Evolutionary conservation across 2,113 vertebrate genomes (phyloP), one percentile per base, ranked within the genome.

Genomic region (Morone chrysops): DNA sequence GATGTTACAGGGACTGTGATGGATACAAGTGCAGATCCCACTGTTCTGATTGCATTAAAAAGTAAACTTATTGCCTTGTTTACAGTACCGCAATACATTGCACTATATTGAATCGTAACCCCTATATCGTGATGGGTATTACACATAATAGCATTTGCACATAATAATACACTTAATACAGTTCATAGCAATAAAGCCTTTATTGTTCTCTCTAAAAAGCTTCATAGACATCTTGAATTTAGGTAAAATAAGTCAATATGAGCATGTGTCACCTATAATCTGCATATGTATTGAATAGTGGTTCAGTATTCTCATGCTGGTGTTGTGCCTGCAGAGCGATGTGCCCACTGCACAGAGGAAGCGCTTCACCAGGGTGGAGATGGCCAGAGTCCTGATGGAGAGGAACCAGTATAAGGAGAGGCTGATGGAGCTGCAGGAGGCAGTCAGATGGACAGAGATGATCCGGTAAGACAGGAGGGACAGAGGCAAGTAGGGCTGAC

Each of bases 371-470:
- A 93, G 98, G 1, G 98, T 99, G 78, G 98, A 99, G 86, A 99
- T 99, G 98, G 98, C 98, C 17, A 94, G 98, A 0, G 98, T 99
- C 40, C 96, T 99, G 40, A 99, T 99, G 98, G 98, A 99, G 87
- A 96, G 98, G 87, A 99, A 99, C 91, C 98, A 99, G 90, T 99
- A 99, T 25, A 99, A 99, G 91, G 98, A 99, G 95, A 96, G 98
- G 60, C 80, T 99, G 92, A 99, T 99, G 98, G 98, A 99, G 93
- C 97, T 99, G 60, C 98, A 99, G 90, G 98, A 99, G 91, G 98
- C 98, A 0, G 98, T 99, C 40, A 94, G 98, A 92, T 99, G 98
- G 98, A 99, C 98, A 0, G 98, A 99, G 93, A 99, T 99, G 98
- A 99, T 99, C 77, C 95, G 98, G 98, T 98, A 84, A 82, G 65